A percentile compares a stretch with the other conserved stretches of the same genome.
These are phyloP conservation scores for Paracyclopina nana DNA, from an alignment of 1,140 invertebrate species.

Conservation along the genomic window DNA sequence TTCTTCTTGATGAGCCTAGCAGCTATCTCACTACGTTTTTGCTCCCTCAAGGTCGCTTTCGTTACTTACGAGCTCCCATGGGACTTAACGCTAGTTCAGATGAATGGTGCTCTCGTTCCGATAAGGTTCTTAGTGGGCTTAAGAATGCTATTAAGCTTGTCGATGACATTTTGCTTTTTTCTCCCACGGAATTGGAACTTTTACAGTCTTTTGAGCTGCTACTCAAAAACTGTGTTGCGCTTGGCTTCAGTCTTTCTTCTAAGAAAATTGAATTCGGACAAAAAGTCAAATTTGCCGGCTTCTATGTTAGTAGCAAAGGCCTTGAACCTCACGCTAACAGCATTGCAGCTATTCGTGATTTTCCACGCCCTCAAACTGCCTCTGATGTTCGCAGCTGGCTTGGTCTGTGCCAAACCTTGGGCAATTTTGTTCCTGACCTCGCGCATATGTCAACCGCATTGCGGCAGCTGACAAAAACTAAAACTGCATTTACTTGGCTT, in stretches of 20 bases:
- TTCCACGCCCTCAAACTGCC: conserved; percentile 8
- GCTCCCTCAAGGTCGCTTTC: not conserved
- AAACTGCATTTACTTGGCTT: conserved; percentile 2
- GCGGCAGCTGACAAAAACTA: not conserved
- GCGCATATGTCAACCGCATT: not conserved
- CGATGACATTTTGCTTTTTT: conserved; percentile 3
- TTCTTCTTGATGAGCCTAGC: not conserved
- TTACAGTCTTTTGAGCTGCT: not conserved
- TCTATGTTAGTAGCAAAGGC: conserved; percentile 24
- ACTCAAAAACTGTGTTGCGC: not conserved
- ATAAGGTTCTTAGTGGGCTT: not conserved
- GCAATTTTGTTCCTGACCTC: conserved; percentile 2
- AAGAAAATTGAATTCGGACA: not conserved
- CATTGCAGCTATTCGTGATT: conserved; percentile 24
- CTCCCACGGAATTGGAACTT: not conserved
- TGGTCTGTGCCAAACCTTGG: not conserved
- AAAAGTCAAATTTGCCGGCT: conserved; percentile 25
- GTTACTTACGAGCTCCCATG: conserved; percentile 1
- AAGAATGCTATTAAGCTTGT: not conserved
- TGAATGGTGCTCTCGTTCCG: not conserved
- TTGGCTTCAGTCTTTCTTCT: not conserved
- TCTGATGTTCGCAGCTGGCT: not conserved
- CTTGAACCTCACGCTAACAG: conserved; percentile 23
- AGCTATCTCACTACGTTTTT: not conserved
- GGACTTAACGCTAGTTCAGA: not conserved